Evolutionary conservation across 2,888 invertebrate genomes (phyloP).

Genomic region (Eustalomyia histrio): DNA sequence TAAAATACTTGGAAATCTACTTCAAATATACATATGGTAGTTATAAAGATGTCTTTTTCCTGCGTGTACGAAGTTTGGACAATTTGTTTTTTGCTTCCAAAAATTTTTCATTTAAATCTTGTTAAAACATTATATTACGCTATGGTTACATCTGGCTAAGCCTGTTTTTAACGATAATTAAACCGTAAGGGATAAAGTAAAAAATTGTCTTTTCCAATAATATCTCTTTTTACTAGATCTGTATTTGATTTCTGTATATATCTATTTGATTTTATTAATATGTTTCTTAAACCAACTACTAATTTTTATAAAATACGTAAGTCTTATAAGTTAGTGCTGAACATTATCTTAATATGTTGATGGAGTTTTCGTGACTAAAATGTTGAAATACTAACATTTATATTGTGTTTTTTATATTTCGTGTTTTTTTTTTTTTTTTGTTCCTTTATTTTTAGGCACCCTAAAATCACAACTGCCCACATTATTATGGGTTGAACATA

Average conservation of each 20-base stretch:
- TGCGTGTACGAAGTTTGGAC: too few species aligned
- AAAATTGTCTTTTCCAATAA: too few species aligned
- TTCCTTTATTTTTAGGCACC: conserved; percentile 9
- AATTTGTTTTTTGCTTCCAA: too few species aligned
- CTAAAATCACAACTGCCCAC: conserved; percentile 49
- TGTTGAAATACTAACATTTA: conserved; percentile 18
- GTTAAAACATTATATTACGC: too few species aligned
- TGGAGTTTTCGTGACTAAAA: conserved; percentile 61
- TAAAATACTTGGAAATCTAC: too few species aligned
- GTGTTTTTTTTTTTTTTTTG: conserved; percentile 10
- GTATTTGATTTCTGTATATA: neutral
- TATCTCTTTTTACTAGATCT: neutral
- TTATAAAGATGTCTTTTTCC: too few species aligned
- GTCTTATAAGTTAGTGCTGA: conserved; percentile 37
- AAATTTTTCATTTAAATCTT: too few species aligned
- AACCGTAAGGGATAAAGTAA: too few species aligned
- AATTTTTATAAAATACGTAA: neutral
- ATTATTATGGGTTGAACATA: neutral
- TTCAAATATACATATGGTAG: too few species aligned
- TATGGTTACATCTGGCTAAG: too few species aligned
- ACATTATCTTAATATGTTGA: conserved; percentile 58
- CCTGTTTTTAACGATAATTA: too few species aligned
- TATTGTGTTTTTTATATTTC: neutral
- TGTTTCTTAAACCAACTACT: neutral
- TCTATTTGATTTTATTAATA: neutral